Evolutionary conservation across 2,797 vertebrate genomes (phyloP).

Genomic region (Lerista edwardsae): DNA sequence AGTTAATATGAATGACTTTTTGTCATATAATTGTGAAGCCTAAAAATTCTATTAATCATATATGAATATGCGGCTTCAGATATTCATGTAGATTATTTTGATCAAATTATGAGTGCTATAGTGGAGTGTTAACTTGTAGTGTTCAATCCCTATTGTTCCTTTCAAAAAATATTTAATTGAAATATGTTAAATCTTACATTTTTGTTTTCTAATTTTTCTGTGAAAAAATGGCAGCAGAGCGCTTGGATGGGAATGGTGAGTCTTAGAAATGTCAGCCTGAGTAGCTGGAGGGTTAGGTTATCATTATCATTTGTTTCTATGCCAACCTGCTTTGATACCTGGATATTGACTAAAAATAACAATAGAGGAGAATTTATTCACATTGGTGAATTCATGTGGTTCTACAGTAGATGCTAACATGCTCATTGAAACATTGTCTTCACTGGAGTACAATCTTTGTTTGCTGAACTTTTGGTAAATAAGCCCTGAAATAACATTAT

Average conservation of each 20-base stretch:
- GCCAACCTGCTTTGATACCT: background rate
- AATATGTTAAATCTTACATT: conserved; percentile 63
- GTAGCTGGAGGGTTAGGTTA: conserved; percentile 62
- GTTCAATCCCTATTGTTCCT: background rate
- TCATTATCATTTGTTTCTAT: conserved; percentile 1
- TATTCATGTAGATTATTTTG: background rate
- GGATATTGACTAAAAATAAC: background rate
- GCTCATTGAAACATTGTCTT: conserved; percentile 5
- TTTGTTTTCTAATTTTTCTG: conserved; percentile 69
- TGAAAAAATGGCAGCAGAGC: conserved; percentile 64
- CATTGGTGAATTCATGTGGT: background rate
- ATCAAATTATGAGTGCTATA: background rate
- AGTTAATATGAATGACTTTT: too few species aligned
- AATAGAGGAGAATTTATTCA: background rate
- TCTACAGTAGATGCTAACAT: background rate
- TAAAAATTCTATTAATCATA: too few species aligned
- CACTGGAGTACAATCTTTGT: background rate
- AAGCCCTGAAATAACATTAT: background rate
- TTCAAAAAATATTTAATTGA: conserved; percentile 38
- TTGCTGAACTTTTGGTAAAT: conserved; percentile 1
- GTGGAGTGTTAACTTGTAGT: background rate
- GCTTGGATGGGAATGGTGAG: conserved; percentile 64
- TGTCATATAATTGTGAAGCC: too few species aligned
- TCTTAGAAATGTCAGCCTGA: conserved; percentile 49
- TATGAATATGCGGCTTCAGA: background rate